These are phyloP conservation scores for Australoheros scitulus DNA, from an alignment of 2,113 vertebrate genomes.

Conservation along the genomic window DNA sequence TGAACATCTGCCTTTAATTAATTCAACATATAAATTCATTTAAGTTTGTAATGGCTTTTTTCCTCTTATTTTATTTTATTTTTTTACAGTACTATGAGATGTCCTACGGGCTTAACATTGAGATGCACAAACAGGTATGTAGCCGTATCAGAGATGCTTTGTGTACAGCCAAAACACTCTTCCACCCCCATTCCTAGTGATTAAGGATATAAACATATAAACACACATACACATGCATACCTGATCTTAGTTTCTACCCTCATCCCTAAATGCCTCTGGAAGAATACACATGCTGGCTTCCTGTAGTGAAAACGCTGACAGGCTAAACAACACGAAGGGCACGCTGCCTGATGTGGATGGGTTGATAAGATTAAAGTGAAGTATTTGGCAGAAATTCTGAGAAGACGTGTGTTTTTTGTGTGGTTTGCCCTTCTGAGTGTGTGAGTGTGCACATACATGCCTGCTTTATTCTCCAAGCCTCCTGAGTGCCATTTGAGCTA, in stretches of 20 bases:
- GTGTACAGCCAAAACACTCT: conserved; percentile 57
- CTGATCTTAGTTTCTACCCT: conserved; percentile 68
- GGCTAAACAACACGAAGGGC: conserved; percentile 72
- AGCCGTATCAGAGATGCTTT: conserved; percentile 50
- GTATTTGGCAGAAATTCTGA: conserved; percentile 73
- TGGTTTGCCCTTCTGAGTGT: conserved; percentile 38
- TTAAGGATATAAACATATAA: conserved; percentile 49
- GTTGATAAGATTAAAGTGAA: conserved; percentile 82
- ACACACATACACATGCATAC: conserved; percentile 46
- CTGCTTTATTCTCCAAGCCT: conserved; percentile 37
- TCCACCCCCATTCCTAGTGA: conserved; percentile 9
- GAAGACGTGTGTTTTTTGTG: conserved; percentile 45
- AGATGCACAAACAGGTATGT: conserved; percentile 97
- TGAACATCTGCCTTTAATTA: background rate
- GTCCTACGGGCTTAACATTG: conserved; percentile 95
- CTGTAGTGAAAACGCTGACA: conserved; percentile 76
- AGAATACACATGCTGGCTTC: conserved; percentile 57
- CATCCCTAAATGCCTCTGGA: conserved; percentile 59
- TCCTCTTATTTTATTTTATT: background rate
- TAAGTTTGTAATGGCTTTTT: background rate
- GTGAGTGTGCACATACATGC: conserved; percentile 7
- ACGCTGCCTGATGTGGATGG: conserved; percentile 70
- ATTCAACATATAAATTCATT: background rate
- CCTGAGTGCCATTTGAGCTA: conserved; percentile 54
- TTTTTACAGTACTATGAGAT: conserved; percentile 90